Base-by-base conservation (phyloP, 1,140 invertebrate genomes). In the Coelopa frigida region DNA sequence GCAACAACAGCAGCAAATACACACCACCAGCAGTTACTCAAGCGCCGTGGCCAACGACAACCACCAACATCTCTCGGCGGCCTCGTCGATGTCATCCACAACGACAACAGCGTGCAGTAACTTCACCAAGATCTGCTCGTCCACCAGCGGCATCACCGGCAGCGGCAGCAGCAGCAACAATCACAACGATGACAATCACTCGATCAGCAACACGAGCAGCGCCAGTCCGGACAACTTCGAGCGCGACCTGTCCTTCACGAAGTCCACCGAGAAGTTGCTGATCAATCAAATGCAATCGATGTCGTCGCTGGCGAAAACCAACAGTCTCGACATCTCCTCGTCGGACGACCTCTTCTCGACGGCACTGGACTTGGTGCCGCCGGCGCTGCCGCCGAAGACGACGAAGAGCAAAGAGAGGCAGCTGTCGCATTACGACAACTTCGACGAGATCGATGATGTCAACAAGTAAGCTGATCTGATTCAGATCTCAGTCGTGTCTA, bases 341-440 rank as follows among this genome's bases (percentile, higher is more conserved):
- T 46, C 50, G 18, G 45, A 44, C 33, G 44, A 42, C 14, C 29
- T 21, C 20, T 20, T 51, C 20, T 20, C 39, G 10, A 35, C 35
- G 5, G 24, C 29, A 4, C 20, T 14, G 14, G 46, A 74, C 33
- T 70, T 68, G 15, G 48, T 69, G 40, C 82, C 82, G 14, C 84
- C 84, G 3, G 81, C 83, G 3, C 68, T 85, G 50, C 84, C 84
- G 20, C 75, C 72, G 17, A 81, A 85, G 67, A 76, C 75, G 40
- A 72, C 69, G 42, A 74, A 73, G 23, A 57, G 69, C 14, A 45
- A 68, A 47, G 73, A 72, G 58, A 63, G 82, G 32, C 74, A 80
- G 39, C 75, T 78, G n/a, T 85, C 83, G 24, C 82, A 83, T 39
- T 85, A 85, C 61, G 85, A 87, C 65, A 85, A 86, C 61, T 76